Evolutionary conservation across 2,888 invertebrate genomes (phyloP).

Genomic region (Venustoraphidia nigricollis): DNA sequence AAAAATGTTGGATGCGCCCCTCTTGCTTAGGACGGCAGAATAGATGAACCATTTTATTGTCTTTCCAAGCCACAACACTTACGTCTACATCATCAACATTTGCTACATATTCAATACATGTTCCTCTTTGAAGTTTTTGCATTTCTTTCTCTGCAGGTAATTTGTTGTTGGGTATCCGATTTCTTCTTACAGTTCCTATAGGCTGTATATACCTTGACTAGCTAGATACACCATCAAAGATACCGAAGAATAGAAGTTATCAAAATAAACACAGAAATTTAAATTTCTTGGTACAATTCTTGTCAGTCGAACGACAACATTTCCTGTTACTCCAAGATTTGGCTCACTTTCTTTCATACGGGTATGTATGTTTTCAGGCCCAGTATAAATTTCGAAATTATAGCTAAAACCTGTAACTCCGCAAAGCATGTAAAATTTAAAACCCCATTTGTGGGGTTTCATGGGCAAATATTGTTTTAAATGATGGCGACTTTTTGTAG

Average conservation of each 20-base stretch:
- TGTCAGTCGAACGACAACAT: slow-evolving; percentile 19
- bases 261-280: slow-evolving; percentile 20
- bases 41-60: slow-evolving; percentile 15
- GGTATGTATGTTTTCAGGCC: slow-evolving; percentile 15
- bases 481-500: slow-evolving; percentile 18
- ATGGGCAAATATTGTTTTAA: slow-evolving; percentile 18
- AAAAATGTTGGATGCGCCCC: no score
- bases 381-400: slow-evolving; percentile 15
- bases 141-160: slow-evolving; percentile 16
- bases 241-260: slow-evolving; percentile 19
- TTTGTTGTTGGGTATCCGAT: slow-evolving; percentile 19
- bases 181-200: slow-evolving; percentile 19
- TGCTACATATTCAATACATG: slow-evolving; percentile 14
- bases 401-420: slow-evolving; percentile 15
- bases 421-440: slow-evolving; percentile 16
- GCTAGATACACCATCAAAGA: slow-evolving; percentile 15
- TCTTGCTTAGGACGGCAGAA: not conserved
- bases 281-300: slow-evolving; percentile 16
- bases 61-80: slow-evolving; percentile 13
- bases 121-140: slow-evolving; percentile 15
- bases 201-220: slow-evolving; percentile 15
- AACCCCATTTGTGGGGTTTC: slow-evolving; percentile 20
- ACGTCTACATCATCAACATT: slow-evolving; percentile 13
- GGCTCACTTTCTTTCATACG: slow-evolving; percentile 19
- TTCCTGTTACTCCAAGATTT: slow-evolving; percentile 19